phyloP scores from a whole-genome alignment of 2,797 vertebrate genomes.

The Siniperca undulata region DNA sequence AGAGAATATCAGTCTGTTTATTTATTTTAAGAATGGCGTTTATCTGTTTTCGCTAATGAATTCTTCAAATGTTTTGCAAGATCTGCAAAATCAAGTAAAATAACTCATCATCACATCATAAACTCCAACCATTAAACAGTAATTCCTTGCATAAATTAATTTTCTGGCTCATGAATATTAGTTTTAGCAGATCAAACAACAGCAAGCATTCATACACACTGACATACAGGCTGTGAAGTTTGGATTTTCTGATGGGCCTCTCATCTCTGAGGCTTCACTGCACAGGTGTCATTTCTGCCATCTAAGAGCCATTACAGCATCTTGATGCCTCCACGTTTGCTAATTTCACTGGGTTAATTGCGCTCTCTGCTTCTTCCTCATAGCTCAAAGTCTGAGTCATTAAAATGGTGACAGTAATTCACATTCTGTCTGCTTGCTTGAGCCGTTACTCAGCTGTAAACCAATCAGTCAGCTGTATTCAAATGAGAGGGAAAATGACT shows the following conservation, averaged over 20 bases:
- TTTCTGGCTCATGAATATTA: constrained; percentile 11
- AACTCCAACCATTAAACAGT: constrained; percentile 20
- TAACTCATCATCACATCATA: constrained; percentile 16
- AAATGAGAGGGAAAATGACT: constrained; percentile 48
- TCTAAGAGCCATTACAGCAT: constrained; percentile 33
- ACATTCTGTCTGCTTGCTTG: constrained; percentile 51
- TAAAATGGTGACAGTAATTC: constrained; percentile 55
- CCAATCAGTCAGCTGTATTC: constrained; percentile 64
- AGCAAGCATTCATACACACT: not conserved
- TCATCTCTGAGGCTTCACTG: constrained; percentile 13
- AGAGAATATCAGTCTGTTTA: no score
- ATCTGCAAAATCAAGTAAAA: constrained; percentile 3
- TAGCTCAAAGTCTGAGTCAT: constrained; percentile 63
- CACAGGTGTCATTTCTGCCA: constrained; percentile 14
- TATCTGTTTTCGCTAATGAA: not conserved
- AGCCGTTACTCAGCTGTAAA: constrained; percentile 61
- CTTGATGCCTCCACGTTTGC: constrained; percentile 35
- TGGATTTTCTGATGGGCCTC: constrained; percentile 11
- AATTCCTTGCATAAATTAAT: constrained; percentile 31
- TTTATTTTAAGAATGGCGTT: no score
- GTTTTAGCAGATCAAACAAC: constrained; percentile 5
- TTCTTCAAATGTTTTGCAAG: not conserved
- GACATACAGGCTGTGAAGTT: not conserved
- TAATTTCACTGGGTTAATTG: constrained; percentile 64
- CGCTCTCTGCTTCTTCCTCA: constrained; percentile 41